Evolutionary conservation across 2,888 invertebrate genomes (phyloP), one percentile per base, ranked within the genome.

Genomic region (Apamea crenata): DNA sequence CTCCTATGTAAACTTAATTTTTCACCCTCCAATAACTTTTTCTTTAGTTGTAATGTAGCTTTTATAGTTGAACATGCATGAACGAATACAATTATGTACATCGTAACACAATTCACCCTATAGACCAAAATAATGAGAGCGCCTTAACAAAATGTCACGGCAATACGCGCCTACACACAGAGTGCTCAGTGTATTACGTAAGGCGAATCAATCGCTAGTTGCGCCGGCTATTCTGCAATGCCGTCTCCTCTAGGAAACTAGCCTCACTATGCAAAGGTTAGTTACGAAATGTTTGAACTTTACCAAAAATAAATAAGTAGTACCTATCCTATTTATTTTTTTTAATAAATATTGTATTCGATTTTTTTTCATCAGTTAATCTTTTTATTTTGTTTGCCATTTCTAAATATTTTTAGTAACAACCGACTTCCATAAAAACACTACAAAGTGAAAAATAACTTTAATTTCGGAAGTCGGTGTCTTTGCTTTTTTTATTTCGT

Each of bases 171-270:
- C 3, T 21, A 66, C 40, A 77, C 59, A 77, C 53, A 68, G 77
- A 85, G 80, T 86, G 81, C 87, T 77, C 83, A 70, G 73, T 78
- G 81, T 82, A 83, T 88, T 81, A 80, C 69, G 75, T 81, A 21
- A 90, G 88, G 88, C 59, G 82, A 83, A 82, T 86, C 83, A 81
- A 87, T 81, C 80, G 78, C 78, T 69, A 78, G 78, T 78, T 44
- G 69, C 56, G 63, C 61, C 69, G 61, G 50, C 78, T 68, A 67
- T 77, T 87, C 82, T 75, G 47, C 66, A 63, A 68, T 74, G 40
- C 29, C n/a, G 21, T 66, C 63, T 50, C 12, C 47, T 79, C 16
- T 75, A 79, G 72, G 81, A 73, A 77, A 88, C 78, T 81, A 81
- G 71, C 75, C 77, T 87, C 79, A 75, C 82, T 83, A 81, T 75